These are phyloP conservation scores for Ciconia boyciana DNA, from an alignment of 2,113 vertebrate species.

Conservation along the genomic window DNA sequence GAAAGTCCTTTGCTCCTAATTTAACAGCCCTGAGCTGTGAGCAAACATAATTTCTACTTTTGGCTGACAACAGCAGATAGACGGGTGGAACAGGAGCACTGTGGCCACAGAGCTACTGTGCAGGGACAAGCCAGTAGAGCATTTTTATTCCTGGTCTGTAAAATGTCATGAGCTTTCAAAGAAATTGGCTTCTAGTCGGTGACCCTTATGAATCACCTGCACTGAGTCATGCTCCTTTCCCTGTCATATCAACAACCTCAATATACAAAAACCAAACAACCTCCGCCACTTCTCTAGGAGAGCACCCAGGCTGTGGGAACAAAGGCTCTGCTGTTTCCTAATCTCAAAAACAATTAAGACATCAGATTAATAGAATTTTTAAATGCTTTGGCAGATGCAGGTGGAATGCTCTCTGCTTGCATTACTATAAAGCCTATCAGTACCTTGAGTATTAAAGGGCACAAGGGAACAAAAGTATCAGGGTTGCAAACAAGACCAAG, in stretches of 20 bases:
- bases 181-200: neutral
- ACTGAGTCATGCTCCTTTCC: slow-evolving; percentile 21
- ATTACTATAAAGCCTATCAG: slow-evolving; percentile 57
- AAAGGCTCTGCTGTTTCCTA: slow-evolving; percentile 62
- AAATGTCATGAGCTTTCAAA: neutral
- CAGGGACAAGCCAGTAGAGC: neutral
- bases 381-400: slow-evolving; percentile 58
- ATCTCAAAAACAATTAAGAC: slow-evolving; percentile 67
- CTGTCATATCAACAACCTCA: slow-evolving; percentile 43
- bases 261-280: slow-evolving; percentile 43
- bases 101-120: neutral
- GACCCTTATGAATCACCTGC: slow-evolving; percentile 31
- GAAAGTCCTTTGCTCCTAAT: neutral
- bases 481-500: neutral
- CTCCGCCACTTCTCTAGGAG: slow-evolving; percentile 35
- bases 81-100: neutral
- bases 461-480: slow-evolving; percentile 25
- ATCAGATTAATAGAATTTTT: slow-evolving; percentile 69
- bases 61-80: neutral
- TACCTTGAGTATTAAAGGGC: slow-evolving; percentile 58
- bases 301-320: slow-evolving; percentile 17
- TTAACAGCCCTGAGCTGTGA: neutral
- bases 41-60: slow-evolving; percentile 4
- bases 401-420: slow-evolving; percentile 61
- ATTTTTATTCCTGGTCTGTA: neutral